Conservation (phyloP, 2,797 vertebrate genomes). For the Crenichthys baileyi region DNA sequence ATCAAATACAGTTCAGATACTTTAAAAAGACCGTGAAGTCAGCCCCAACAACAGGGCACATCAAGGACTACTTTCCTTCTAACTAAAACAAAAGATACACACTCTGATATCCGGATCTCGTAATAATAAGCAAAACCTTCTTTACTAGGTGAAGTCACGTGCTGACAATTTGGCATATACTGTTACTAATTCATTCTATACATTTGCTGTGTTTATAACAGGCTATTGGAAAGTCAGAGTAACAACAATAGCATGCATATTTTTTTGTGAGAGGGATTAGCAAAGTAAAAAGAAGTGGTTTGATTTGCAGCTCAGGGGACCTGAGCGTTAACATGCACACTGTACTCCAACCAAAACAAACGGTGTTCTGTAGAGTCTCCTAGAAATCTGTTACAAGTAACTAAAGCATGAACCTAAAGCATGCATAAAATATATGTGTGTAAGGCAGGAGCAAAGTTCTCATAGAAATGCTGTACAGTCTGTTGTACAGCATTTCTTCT, state of each 20-base stretch:
- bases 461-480: background rate
- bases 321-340: background rate
- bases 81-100: no score
- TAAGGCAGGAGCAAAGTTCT: background rate
- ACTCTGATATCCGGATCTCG: no score
- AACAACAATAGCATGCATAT: background rate
- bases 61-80: no score
- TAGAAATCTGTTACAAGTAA: background rate
- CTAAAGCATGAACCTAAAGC: background rate
- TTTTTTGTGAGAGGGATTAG: background rate
- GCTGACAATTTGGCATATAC: no score
- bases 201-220: no score
- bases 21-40: no score
- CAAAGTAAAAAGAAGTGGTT: background rate
- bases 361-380: background rate
- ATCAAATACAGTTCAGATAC: no score
- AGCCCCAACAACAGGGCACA: no score
- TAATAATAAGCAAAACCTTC: no score
- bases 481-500: background rate
- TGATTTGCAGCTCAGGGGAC: background rate
- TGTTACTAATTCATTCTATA: no score
- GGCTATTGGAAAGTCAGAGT: background rate
- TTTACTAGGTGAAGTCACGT: no score
- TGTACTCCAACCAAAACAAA: background rate
- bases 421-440: background rate